phyloP scores from a whole-genome alignment of 1,140 invertebrate genomes.

The Oncopeltus fasciatus region DNA sequence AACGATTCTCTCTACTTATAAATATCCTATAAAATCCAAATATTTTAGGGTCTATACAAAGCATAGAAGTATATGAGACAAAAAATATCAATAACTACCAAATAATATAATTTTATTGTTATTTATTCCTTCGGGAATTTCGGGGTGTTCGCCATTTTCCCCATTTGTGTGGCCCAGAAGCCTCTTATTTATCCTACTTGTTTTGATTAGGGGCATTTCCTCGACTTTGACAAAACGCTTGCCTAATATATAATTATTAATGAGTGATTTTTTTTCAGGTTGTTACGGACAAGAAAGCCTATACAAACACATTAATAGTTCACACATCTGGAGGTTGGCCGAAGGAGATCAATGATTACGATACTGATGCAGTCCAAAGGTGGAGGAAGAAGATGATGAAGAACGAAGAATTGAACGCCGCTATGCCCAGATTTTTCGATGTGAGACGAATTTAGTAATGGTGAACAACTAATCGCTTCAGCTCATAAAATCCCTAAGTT shows the following conservation, averaged over 20 bases:
- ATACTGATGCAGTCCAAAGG: slow-evolving; percentile 4
- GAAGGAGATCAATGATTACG: slow-evolving; percentile 2
- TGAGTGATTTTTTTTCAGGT: background rate
- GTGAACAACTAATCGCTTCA: too few relatives aligned
- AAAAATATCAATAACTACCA: background rate
- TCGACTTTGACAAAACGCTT: background rate
- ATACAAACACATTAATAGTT: background rate
- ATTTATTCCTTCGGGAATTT: background rate
- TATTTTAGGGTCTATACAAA: too few relatives aligned
- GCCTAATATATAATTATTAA: background rate
- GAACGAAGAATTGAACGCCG: background rate
- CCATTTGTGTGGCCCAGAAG: background rate
- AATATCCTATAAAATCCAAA: too few relatives aligned
- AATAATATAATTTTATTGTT: background rate
- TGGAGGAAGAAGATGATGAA: slow-evolving; percentile 11
- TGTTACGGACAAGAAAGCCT: slow-evolving; percentile 4
- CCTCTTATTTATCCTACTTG: background rate
- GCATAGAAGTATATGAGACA: too few relatives aligned
- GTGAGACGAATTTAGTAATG: too few relatives aligned
- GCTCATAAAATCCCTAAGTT: too few relatives aligned
- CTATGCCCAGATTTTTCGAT: background rate
- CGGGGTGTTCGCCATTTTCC: background rate
- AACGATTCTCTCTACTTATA: too few relatives aligned
- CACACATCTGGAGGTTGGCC: slow-evolving; percentile 9
- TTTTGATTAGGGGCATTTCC: background rate